Evolutionary conservation across 2,113 vertebrate species (phyloP).

Genomic region (Elephantulus edwardii): DNA sequence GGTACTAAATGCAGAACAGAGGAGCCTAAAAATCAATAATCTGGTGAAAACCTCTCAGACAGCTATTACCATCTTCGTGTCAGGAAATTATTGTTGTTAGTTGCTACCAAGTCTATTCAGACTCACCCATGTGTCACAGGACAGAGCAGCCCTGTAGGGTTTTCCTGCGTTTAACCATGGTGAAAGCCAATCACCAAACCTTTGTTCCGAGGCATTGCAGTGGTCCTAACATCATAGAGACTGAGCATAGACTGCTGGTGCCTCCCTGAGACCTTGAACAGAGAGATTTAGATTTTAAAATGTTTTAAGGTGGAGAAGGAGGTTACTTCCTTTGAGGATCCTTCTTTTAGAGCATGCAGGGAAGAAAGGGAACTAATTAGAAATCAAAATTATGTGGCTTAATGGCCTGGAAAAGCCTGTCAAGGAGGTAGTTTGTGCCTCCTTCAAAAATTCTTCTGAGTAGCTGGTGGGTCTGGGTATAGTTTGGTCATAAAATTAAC

Average conservation of each 20-base stretch:
- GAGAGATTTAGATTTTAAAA: not conserved
- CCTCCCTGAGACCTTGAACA: not conserved
- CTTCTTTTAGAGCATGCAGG: not conserved
- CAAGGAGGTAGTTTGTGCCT: not conserved
- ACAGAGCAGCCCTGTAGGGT: not conserved
- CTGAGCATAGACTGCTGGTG: not conserved
- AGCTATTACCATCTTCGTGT: not conserved
- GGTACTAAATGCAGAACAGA: not conserved
- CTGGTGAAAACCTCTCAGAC: constrained; percentile 2
- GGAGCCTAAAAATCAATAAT: not conserved
- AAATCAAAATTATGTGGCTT: not conserved
- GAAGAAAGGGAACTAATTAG: not conserved
- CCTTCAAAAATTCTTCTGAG: not conserved
- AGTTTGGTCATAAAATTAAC: not conserved
- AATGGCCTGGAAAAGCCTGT: not conserved
- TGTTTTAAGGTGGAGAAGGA: not conserved
- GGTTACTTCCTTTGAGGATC: not conserved
- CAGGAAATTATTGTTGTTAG: not conserved
- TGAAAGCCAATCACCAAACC: not conserved
- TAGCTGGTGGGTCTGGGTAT: no score
- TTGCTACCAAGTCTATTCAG: not conserved
- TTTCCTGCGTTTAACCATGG: not conserved
- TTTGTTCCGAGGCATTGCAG: not conserved
- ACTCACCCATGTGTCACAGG: not conserved
- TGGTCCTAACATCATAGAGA: not conserved